phyloP scores from a whole-genome alignment of 2,888 invertebrate genomes.

The Polyploca ridens region DNA sequence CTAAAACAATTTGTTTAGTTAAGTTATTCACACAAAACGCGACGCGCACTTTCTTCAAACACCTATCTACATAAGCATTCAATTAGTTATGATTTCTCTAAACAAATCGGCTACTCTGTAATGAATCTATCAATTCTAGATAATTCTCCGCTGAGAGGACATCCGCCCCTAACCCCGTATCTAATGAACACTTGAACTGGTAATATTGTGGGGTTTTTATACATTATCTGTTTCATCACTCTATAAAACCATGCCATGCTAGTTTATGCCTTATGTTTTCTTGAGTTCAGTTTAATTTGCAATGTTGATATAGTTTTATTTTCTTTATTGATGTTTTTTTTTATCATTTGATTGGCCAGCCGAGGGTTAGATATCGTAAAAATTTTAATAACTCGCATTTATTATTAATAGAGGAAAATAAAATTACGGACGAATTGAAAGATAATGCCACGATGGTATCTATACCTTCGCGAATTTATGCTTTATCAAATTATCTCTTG shows the following conservation, averaged over 20 bases:
- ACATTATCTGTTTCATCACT: constrained; percentile 24
- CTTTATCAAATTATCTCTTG: no score
- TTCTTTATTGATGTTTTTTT: no score
- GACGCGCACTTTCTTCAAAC: background rate
- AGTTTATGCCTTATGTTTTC: background rate
- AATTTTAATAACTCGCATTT: no score
- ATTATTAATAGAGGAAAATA: no score
- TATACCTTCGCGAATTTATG: no score
- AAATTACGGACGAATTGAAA: no score
- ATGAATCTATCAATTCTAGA: constrained; percentile 58
- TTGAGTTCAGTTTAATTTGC: background rate
- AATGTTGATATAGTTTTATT: background rate
- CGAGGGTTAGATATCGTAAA: no score
- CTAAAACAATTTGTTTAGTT: background rate
- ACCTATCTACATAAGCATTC: background rate
- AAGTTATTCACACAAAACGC: background rate
- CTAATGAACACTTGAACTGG: constrained; percentile 48
- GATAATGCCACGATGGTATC: no score
- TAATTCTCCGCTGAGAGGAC: constrained; percentile 51
- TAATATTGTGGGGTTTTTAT: constrained; percentile 19
- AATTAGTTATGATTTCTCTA: constrained; percentile 23
- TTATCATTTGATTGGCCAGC: no score
- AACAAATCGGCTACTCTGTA: constrained; percentile 44
- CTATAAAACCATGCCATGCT: constrained; percentile 16
- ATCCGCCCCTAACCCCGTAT: constrained; percentile 59